Evolutionary conservation across 1,140 invertebrate species (phyloP).

Genomic region (Drosophila oshimai): DNA sequence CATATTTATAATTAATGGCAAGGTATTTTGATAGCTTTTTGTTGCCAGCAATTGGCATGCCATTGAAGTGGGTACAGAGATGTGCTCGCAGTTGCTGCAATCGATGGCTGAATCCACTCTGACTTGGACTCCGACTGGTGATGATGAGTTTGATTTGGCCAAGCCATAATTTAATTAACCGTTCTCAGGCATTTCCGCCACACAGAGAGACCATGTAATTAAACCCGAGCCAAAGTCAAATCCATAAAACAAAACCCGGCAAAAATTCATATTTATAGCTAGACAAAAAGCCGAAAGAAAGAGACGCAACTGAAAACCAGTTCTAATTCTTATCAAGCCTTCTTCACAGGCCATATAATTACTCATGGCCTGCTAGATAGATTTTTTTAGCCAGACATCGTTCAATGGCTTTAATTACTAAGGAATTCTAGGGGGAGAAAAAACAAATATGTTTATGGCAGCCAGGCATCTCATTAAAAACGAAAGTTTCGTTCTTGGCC

Average conservation of each 20-base stretch:
- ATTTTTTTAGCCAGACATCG: slow-evolving; percentile 3
- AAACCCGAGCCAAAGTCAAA: slow-evolving; percentile 63
- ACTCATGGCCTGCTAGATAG: slow-evolving; percentile 44
- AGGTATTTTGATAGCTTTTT: slow-evolving; percentile 69
- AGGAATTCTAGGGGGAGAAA: slow-evolving; percentile 57
- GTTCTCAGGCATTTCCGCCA: slow-evolving; percentile 64
- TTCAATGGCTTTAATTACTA: slow-evolving; percentile 72
- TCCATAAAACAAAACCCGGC: slow-evolving; percentile 30
- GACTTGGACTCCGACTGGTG: not conserved
- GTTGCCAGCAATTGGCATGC: slow-evolving; percentile 68
- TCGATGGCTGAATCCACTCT: slow-evolving; percentile 11
- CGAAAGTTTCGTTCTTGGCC: slow-evolving; percentile 61
- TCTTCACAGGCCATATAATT: slow-evolving; percentile 72
- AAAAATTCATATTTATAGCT: slow-evolving; percentile 37
- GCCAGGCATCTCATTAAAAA: slow-evolving; percentile 70
- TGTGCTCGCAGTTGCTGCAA: slow-evolving; percentile 20
- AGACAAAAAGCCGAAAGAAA: slow-evolving; percentile 19
- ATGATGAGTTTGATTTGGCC: slow-evolving; percentile 32
- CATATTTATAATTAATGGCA: slow-evolving; percentile 80
- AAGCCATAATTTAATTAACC: slow-evolving; percentile 57
- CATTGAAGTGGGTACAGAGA: slow-evolving; percentile 48
- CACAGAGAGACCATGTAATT: slow-evolving; percentile 57
- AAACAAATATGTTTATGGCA: slow-evolving; percentile 42
- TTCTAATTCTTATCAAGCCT: slow-evolving; percentile 76
- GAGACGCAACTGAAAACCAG: slow-evolving; percentile 45